Base-by-base conservation (phyloP, 1,140 invertebrate genomes). In the Polypedilum vanderplanki region DNA sequence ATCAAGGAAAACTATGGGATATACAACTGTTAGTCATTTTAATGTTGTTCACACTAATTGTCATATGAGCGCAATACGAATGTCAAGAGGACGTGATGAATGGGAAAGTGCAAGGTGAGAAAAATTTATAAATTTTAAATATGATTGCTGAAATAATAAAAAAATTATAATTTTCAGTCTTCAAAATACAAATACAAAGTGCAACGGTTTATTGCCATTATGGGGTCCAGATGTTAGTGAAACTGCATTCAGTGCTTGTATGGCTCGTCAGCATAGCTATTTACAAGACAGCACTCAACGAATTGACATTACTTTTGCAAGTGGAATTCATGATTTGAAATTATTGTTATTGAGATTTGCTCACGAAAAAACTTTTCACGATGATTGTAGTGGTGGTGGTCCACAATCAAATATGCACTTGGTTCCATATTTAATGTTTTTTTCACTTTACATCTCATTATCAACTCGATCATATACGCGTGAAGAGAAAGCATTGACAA, bases 21-120 rank as follows among this genome's bases (percentile, higher is more conserved):
- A 97, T 82, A 93, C 90, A 9, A 98, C 97, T 0, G 97, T 99
- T 3, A 97, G 95, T 3, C 97, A 99, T 85, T 98, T 98, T 84
- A 99, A 99, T 84, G 91, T 98, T 10, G 95, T 99, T 3, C 97
- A 99, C 84, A 91, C 98, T 10, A 96, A 99, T 81, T 99, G 97
- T 81, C 97, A 99, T 83, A 95, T 96, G 87, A 94, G 94, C 9
- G 97, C 97, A 73, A 96, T 99, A 41, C 84, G 90, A 41, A 80
- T 89, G 18, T 88, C 89, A 0, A 86, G 89, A 7, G 88, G 87
- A 15, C 86, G 97, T 75, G 96, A 98, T 79, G 97, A 98, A 84
- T 98, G 97, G 97, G 97, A 98, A 81, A 96, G 94, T 76, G 97
- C 97, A 0, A 95, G 24, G 24, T 33, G 24, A 33, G 1, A 33